Conservation (phyloP, 2,888 invertebrate genomes). For the Melolontha melolontha region DNA sequence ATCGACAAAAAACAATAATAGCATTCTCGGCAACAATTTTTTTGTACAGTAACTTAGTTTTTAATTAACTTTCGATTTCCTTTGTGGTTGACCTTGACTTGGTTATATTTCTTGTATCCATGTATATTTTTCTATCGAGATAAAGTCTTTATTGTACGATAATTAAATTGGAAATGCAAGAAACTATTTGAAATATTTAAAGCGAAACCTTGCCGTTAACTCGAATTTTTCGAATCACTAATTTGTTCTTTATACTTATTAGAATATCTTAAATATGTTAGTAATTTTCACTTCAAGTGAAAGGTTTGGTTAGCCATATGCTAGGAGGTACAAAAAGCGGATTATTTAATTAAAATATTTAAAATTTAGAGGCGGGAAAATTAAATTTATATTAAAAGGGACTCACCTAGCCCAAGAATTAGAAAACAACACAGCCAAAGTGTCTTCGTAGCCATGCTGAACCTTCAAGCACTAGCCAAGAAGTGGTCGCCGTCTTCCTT, state of each 20-base stretch:
- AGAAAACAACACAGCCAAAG: slow-evolving; percentile 66
- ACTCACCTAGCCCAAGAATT: slow-evolving; percentile 64
- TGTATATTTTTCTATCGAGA: slow-evolving; percentile 24
- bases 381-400: slow-evolving; percentile 42
- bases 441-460: slow-evolving; percentile 64
- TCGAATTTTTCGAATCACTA: neutral
- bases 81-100: slow-evolving; percentile 36
- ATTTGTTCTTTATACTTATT: no score
- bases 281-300: no score
- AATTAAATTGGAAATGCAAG: neutral
- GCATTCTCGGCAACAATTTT: neutral
- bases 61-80: slow-evolving; percentile 37
- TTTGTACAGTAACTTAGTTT: slow-evolving; percentile 17
- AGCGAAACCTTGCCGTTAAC: no score
- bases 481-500: slow-evolving; percentile 63
- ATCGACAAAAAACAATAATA: no score
- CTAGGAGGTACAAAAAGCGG: no score
- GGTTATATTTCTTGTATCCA: slow-evolving; percentile 24
- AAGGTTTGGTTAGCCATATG: no score
- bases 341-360: no score
- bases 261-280: no score
- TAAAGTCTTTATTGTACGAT: slow-evolving; percentile 28
- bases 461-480: slow-evolving; percentile 64
- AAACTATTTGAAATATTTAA: neutral
- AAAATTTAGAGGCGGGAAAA: no score